Evolutionary conservation across 2,797 vertebrate genomes (phyloP).

Genomic region (Danio aesculapii): DNA sequence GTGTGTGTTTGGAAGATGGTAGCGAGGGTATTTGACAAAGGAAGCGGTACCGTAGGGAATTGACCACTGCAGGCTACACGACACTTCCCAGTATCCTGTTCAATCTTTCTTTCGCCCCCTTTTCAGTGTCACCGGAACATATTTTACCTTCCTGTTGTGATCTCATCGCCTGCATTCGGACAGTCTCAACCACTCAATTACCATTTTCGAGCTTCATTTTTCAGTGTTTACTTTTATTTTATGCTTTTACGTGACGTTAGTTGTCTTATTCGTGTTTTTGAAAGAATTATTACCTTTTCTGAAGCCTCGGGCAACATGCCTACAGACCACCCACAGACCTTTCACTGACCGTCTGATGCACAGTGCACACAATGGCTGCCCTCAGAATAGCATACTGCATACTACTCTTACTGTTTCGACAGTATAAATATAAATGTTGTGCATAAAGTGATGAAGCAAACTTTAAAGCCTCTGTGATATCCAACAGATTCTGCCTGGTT

Average conservation of each 20-base stretch:
- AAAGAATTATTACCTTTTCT: slow-evolving; percentile 31
- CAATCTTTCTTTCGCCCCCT: slow-evolving; percentile 24
- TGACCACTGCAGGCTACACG: slow-evolving; percentile 51
- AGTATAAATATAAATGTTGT: neutral
- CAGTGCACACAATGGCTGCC: slow-evolving; percentile 21
- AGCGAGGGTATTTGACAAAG: slow-evolving; percentile 56
- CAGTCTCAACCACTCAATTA: neutral
- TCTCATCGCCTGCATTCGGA: neutral
- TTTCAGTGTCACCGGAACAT: slow-evolving; percentile 31
- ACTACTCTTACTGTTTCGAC: slow-evolving; percentile 13
- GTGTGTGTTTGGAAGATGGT: slow-evolving; percentile 38
- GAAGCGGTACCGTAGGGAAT: slow-evolving; percentile 46
- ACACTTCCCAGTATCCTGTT: slow-evolving; percentile 42
- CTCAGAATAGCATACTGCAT: neutral
- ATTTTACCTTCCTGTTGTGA: slow-evolving; percentile 27
- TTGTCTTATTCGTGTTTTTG: neutral
- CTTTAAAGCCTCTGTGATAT: too few relatives aligned
- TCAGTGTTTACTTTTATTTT: neutral
- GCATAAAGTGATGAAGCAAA: too few relatives aligned
- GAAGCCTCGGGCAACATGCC: slow-evolving; percentile 24
- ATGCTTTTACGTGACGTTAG: neutral
- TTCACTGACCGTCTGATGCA: slow-evolving; percentile 14
- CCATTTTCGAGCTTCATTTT: neutral
- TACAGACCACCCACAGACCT: slow-evolving; percentile 10
- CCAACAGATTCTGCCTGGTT: too few relatives aligned